Base-by-base conservation (phyloP, 2,888 invertebrate species). In the Lasioglossum marginatum region DNA sequence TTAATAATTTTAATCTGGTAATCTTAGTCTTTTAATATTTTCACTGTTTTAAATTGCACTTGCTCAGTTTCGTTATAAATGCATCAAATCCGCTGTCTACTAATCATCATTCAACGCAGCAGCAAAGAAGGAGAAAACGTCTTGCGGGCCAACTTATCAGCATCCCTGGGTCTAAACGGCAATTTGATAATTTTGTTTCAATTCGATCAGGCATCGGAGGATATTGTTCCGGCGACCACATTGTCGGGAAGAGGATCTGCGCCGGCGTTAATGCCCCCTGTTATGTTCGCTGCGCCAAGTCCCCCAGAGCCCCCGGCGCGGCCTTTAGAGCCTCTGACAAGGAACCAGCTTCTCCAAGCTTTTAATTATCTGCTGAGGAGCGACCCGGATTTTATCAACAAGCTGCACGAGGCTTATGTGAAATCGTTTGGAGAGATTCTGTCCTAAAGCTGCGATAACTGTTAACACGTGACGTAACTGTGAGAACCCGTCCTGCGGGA, bases 321-420 rank as follows among this genome's bases (percentile, higher is more conserved):
- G 88, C 94, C 94, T 68, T 96, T 97, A 1, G 97, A 98, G 94
- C 98, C 98, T 27, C 96, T 99, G 77, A 98, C 98, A 71, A 97
- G 97, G 95, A 97, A 98, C 94, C 99, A 99, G 95, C 96, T 99
- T 85, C 97, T 98, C 57, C 98, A 99, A 96, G 98, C 99, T 45
- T 97, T 99, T 93, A 97, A 97, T 92, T 97, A 98, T 95, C 96
- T 99, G 82, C 96, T 99, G 82, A 97, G 98, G 96, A 97, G 97
- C 95, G 98, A 99, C 95, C 96, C 97, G 52, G 98, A 98, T 90
- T 99, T 99, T 96, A 97, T 98, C 57, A 97, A 97, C 93, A 98
- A 98, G 95, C 96, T 99, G 87, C 98, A 99, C 94, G 98, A 99
- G 95, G 99, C 98, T 79, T 99, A 99, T 94, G 97, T 98, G 31